Conservation (phyloP, 2,888 invertebrate species). For the Syritta pipiens region DNA sequence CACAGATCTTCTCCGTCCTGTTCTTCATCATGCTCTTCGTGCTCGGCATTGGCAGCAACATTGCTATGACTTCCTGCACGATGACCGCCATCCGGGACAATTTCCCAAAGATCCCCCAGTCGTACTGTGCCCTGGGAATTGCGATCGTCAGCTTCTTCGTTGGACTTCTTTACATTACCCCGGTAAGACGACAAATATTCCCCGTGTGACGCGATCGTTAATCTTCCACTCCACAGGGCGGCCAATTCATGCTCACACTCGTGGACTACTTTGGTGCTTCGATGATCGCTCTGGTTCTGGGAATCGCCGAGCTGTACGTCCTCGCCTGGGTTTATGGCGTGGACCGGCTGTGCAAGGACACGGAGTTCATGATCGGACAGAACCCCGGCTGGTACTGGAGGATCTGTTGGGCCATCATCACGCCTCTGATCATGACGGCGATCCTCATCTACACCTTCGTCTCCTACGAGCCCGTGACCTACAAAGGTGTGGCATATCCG, state of each 20-base stretch:
- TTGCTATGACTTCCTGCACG: constrained; percentile 80
- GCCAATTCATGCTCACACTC: constrained; percentile 86
- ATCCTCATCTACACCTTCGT: constrained; percentile 87
- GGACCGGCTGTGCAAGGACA: constrained; percentile 84
- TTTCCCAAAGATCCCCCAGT: constrained; percentile 79
- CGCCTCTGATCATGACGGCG: constrained; percentile 85
- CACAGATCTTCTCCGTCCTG: constrained; percentile 82
- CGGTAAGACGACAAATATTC: constrained; percentile 80
- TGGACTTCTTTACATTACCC: constrained; percentile 84
- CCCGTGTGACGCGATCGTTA: background rate
- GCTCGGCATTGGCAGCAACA: constrained; percentile 81
- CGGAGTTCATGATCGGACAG: constrained; percentile 89
- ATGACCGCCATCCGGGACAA: constrained; percentile 80
- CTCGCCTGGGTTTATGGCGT: constrained; percentile 88
- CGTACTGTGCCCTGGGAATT: constrained; percentile 81
- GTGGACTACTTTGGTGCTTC: constrained; percentile 89
- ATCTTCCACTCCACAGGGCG: constrained; percentile 81
- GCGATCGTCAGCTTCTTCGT: constrained; percentile 81
- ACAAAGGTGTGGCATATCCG: constrained; percentile 83
- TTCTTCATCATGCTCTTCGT: constrained; percentile 82
- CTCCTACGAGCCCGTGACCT: constrained; percentile 82
- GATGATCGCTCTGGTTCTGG: constrained; percentile 85
- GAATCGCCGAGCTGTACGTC: constrained; percentile 84
- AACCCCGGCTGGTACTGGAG: constrained; percentile 88
- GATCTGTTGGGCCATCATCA: constrained; percentile 87